Evolutionary conservation across 2,888 invertebrate genomes (phyloP), one percentile per base, ranked within the genome.

Genomic region (Drosophila fungiperda): DNA sequence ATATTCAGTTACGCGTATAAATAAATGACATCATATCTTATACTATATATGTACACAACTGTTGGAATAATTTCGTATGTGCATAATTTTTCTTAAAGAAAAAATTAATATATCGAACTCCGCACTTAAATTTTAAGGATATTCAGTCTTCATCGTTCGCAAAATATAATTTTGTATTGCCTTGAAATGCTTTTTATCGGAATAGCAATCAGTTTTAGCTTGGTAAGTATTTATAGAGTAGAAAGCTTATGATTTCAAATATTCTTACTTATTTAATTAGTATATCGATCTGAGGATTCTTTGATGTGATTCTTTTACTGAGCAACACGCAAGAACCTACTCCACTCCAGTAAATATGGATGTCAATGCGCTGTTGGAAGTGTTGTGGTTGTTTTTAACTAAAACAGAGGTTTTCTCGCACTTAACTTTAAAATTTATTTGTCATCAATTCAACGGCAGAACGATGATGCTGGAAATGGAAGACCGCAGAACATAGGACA

Each of bases 281-380:
- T 20, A 3, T 12, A 20, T 20, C 15, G 5, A 36, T 15, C 3
- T 15, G 26, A 45, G 1, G 2, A 29, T 7, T 23, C 1, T 36
- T 42, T 77, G 77, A 68, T 48, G 17, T 3, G n/a, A 48, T 59
- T 42, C 15, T 15, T 26, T 38, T 4, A 23, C 5, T 29, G 26
- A 36, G 26, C 20, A 9, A 62, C 1, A 17, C 58, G 29, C 33
- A 65, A 26, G 3, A 26, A 12, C 7, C 7, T 15, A 29, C 17
- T 32, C 6, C 2, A 26, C 15, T 9, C 8, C 8, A 12, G 3
- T n/a, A 45, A 2, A 15, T 29, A 77, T 76, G 77, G n/a, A 11
- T 20, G 15, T 17, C 7, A 7, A n/a, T 5, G 1, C 15, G 11
- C 20, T 23, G 7, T 1, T 40, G 8, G 9, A 49, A 9, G 9